Percentiles rank a stretch among this genome's conserved stretches.
Conservation (phyloP, 2,113 vertebrate genomes). For the Clarias batrachus region DNA sequence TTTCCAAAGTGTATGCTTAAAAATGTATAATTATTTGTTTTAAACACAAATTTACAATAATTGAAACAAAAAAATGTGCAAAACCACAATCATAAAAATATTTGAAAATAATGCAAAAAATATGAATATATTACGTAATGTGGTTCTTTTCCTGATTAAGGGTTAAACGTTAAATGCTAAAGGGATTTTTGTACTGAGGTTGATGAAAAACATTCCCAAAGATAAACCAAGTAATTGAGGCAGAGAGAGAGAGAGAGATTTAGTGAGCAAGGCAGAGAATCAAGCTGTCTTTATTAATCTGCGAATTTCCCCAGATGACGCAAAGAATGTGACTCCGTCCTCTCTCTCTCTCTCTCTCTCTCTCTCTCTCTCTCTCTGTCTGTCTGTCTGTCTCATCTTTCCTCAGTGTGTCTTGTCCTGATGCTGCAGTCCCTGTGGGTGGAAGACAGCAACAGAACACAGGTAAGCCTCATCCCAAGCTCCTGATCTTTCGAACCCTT, state of each 20-base stretch:
- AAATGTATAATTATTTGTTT: too few species aligned
- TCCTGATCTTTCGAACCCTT: neutral
- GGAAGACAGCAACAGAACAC: conserved; percentile 62
- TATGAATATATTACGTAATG: too few species aligned
- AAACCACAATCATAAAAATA: too few species aligned
- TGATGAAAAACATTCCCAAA: neutral
- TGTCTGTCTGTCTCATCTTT: conserved; percentile 4
- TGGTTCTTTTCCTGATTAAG: neutral
- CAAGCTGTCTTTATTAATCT: conserved; percentile 73
- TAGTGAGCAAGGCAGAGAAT: conserved; percentile 31
- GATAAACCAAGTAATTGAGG: conserved; percentile 13
- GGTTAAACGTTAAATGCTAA: neutral
- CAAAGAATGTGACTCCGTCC: conserved; percentile 63
- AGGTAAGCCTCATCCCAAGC: conserved; percentile 60
- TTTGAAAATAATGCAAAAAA: too few species aligned
- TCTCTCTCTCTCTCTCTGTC: conserved; percentile 31
- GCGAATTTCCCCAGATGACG: conserved; percentile 76
- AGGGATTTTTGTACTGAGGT: neutral
- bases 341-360: conserved; percentile 48
- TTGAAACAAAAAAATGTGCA: too few species aligned
- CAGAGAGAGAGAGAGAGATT: conserved; percentile 24
- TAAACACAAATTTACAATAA: too few species aligned
- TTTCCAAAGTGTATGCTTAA: too few species aligned
- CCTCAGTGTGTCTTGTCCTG: conserved; percentile 49
- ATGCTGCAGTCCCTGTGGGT: conserved; percentile 63